Percentiles rank a stretch among this genome's conserved stretches.
Evolutionary conservation across 2,113 vertebrate species (phyloP).

Genomic region (Microtus oregoni): DNA sequence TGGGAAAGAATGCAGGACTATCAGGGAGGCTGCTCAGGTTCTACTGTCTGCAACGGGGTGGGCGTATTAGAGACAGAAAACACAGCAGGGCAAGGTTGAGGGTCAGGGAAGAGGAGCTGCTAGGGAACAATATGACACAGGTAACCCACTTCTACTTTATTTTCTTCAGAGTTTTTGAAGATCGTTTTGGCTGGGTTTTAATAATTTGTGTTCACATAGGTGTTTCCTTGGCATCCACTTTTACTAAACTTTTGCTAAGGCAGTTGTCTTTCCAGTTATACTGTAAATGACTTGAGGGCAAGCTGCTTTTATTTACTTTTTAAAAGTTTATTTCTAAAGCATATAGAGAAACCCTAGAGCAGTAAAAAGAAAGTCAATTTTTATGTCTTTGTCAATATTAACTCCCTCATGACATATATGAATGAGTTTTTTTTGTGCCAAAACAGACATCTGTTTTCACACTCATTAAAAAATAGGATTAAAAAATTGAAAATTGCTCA

Average conservation of each 20-base stretch:
- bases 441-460: neutral
- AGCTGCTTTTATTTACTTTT: neutral
- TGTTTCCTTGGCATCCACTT: neutral
- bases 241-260: constrained; percentile 45
- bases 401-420: neutral
- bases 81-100: neutral
- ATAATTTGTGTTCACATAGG: constrained; percentile 25
- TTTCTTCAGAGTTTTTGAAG: neutral
- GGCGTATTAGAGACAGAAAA: neutral
- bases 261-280: neutral
- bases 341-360: neutral
- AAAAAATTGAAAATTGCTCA: neutral
- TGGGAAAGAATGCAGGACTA: neutral
- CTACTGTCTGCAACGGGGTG: neutral
- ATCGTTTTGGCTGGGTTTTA: constrained; percentile 5
- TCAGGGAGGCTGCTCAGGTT: neutral
- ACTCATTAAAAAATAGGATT: neutral
- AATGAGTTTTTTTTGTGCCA: constrained; percentile 29
- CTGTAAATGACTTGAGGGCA: neutral
- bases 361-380: neutral
- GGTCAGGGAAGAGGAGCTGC: neutral
- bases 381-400: constrained; percentile 21
- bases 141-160: neutral
- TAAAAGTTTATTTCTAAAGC: neutral
- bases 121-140: neutral